phyloP scores from a whole-genome alignment of 2,797 vertebrate genomes.

The Ctenopoma multispine region DNA sequence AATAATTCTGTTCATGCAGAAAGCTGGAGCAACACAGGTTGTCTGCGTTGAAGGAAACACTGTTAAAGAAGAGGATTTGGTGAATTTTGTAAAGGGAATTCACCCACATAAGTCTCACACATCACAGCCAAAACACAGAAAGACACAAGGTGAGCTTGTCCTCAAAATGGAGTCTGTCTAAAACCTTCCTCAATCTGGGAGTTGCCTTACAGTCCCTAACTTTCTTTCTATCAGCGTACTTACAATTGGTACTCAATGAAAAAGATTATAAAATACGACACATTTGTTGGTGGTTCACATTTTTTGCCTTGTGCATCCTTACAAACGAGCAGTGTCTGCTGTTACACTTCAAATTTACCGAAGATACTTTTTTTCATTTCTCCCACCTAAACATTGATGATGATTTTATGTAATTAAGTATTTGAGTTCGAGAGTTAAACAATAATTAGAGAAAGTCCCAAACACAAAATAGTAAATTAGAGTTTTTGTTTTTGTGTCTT shows the following conservation, averaged over 20 bases:
- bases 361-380: no score
- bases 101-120: conserved; percentile 50
- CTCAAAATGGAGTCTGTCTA: neutral
- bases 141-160: conserved; percentile 15
- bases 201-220: conserved; percentile 1
- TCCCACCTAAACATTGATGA: no score
- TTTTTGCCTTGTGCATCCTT: neutral
- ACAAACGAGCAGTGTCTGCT: neutral
- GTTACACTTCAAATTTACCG: neutral
- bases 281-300: neutral
- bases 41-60: conserved; percentile 56
- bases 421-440: no score
- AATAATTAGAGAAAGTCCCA: no score
- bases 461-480: neutral
- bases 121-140: conserved; percentile 26
- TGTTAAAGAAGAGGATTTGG: conserved; percentile 64
- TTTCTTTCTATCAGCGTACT: conserved; percentile 25
- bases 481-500: neutral
- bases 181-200: conserved; percentile 7
- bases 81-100: conserved; percentile 51
- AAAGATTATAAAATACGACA: neutral
- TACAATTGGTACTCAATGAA: neutral
- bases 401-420: no score
- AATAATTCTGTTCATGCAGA: conserved; percentile 64
- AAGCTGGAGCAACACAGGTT: conserved; percentile 40